Evolutionary conservation across 2,888 invertebrate species (phyloP).

Genomic region (Cephus nigrinus): DNA sequence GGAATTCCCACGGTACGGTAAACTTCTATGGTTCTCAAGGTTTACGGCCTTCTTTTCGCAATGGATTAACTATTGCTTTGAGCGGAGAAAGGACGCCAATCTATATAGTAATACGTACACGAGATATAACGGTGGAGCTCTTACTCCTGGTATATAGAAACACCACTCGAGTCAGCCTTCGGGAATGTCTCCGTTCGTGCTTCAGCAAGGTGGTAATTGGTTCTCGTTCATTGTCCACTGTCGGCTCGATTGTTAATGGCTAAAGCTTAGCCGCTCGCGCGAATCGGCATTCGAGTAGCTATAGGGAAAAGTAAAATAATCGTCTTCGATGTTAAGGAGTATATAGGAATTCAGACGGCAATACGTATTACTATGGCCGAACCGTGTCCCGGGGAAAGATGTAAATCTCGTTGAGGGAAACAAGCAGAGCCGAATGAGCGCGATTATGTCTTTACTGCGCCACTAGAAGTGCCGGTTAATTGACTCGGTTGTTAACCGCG

Average conservation of each 20-base stretch:
- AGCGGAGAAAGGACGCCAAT: not conserved
- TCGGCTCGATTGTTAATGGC: not conserved
- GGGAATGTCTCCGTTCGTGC: not conserved
- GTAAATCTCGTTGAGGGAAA: not conserved
- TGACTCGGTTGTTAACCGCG: not conserved
- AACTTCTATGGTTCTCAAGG: not conserved
- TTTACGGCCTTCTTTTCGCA: not conserved
- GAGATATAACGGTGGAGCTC: not conserved
- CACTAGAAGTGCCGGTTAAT: not conserved
- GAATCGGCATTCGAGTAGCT: not conserved
- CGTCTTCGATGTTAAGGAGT: not conserved
- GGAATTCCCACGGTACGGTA: not conserved
- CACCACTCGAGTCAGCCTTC: not conserved
- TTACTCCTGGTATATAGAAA: not conserved
- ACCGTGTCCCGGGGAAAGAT: not conserved
- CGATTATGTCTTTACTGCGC: not conserved
- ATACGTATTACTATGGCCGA: not conserved
- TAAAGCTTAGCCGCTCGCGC: not conserved
- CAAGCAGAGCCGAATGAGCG: not conserved
- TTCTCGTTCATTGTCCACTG: not conserved
- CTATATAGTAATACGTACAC: not conserved
- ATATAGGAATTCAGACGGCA: not conserved
- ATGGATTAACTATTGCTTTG: not conserved
- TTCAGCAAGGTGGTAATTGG: slow-evolving; percentile 2
- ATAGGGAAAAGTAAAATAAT: not conserved